Evolutionary conservation across 1,140 invertebrate species (phyloP).

Genomic region (Rhysida immarginata): DNA sequence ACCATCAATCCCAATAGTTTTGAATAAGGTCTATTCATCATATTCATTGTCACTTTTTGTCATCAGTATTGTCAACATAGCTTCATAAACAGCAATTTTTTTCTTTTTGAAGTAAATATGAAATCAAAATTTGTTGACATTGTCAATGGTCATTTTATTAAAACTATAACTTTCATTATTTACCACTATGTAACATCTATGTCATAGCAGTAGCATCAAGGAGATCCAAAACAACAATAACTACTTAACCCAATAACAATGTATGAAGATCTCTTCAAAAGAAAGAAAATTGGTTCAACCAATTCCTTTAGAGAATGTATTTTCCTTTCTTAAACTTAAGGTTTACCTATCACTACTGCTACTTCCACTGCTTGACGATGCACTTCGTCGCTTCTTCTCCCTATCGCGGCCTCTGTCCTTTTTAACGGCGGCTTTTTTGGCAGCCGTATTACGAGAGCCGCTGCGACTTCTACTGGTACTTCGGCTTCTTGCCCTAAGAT

Average conservation of each 20-base stretch:
- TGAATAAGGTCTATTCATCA: too few species aligned
- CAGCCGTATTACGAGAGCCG: not conserved
- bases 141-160: not conserved
- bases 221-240: not conserved
- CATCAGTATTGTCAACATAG: too few species aligned
- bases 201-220: not conserved
- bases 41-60: too few species aligned
- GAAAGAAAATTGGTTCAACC: not conserved
- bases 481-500: slow-evolving; percentile 9
- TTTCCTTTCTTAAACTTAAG: too few species aligned
- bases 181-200: not conserved
- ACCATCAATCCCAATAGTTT: too few species aligned
- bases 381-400: slow-evolving; percentile 45
- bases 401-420: slow-evolving; percentile 20
- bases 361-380: slow-evolving; percentile 55
- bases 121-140: too few species aligned
- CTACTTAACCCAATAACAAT: not conserved
- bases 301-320: not conserved
- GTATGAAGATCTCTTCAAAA: not conserved
- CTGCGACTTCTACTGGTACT: not conserved
- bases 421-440: not conserved
- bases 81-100: too few species aligned
- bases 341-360: slow-evolving; percentile 49
- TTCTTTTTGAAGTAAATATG: too few species aligned
- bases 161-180: not conserved